Conservation (phyloP, 2,888 invertebrate species). For the Chymomyza fuscimana region DNA sequence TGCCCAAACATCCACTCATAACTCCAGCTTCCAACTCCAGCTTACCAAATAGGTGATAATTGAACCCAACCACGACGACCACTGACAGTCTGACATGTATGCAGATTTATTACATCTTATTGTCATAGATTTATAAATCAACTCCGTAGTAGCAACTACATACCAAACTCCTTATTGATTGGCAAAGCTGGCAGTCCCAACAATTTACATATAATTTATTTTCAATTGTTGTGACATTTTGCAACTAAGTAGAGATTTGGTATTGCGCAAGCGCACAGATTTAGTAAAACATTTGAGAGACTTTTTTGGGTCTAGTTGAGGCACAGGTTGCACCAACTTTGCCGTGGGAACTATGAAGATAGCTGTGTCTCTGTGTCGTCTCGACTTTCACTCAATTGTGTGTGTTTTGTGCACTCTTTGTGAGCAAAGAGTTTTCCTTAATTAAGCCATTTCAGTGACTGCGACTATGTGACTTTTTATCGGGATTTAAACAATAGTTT, state of each 20-base stretch:
- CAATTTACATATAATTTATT: constrained; percentile 73
- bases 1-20: not conserved
- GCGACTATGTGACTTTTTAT: constrained; percentile 46
- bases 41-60: not conserved
- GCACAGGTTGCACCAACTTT: constrained; percentile 51
- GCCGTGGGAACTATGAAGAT: constrained; percentile 52
- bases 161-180: constrained; percentile 38
- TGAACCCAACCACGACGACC: not conserved
- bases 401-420: constrained; percentile 21
- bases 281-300: not conserved
- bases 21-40: no score
- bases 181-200: constrained; percentile 33
- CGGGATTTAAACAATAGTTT: constrained; percentile 57
- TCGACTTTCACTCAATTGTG: constrained; percentile 53
- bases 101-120: not conserved
- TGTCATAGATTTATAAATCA: not conserved
- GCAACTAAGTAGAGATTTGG: constrained; percentile 14
- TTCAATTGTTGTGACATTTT: constrained; percentile 71
- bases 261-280: constrained; percentile 42
- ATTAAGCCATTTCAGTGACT: constrained; percentile 59
- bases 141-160: not conserved
- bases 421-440: constrained; percentile 35
- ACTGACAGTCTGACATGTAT: not conserved
- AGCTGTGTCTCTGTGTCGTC: constrained; percentile 10
- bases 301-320: constrained; percentile 14